Base-by-base conservation (phyloP, 37 sponge, comb jelly and placozoan species). In the Lycopodina hypogea region DNA sequence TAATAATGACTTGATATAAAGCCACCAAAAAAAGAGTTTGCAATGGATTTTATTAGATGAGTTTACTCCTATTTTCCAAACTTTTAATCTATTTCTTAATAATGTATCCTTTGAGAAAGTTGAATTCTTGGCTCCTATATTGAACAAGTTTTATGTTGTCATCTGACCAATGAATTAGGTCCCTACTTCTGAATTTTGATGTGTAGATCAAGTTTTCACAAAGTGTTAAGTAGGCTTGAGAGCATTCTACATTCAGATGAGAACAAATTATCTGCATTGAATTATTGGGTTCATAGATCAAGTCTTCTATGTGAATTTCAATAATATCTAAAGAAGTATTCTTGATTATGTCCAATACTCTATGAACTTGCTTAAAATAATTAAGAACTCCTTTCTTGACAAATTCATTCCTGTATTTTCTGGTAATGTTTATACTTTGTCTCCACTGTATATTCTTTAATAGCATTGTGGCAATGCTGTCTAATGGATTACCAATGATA, bases 381-480 rank as follows among this genome's bases (percentile, higher is more conserved):
- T 48, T 55, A 2, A 23, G 41, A 33, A 85, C 72, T 24, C 78
- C 80, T 24, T 34, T 22, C 12, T 57, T 15, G 19, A 84, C 39
- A 0, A 69, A 26, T 34, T 52, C 48, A 50, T 85, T 39, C 1
- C 3, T 32, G 37, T 74, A 79, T 53, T 63, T 51, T 9, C 65
- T 14, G 6, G 71, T 71, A 2, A n/a, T 64, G 28, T 77, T 78
- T 0, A 55, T 62, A 29, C 32, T 66, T 22, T 26, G n/a, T 41
- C 72, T 85, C 28, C 9, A 9, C 42, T 79, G 79, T 3, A 33
- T 50, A 19, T 79, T 79, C 38, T 89, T 79, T 21, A 89, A 71
- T 21, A 78, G 58, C 80, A 83, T 89, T 2, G 89, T 83, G 36
- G 89, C 89, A 42, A 89, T 89, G 62, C 83, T 89, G 51, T 89